Evolutionary conservation across 2,797 vertebrate species (phyloP).

Genomic region (Botia kubotai): DNA sequence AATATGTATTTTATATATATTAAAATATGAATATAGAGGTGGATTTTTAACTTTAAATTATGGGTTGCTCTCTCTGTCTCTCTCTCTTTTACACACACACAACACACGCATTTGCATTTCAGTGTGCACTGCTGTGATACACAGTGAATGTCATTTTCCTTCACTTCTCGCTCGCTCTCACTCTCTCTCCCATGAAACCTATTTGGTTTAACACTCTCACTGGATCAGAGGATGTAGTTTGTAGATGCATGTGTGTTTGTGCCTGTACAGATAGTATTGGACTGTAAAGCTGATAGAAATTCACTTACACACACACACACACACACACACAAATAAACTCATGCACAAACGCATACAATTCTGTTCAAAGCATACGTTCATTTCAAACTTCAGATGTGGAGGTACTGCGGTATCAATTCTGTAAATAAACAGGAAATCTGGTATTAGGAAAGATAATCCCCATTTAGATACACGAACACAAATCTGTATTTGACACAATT

Average conservation of each 20-base stretch:
- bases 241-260: constrained; percentile 29
- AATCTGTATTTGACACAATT: constrained; percentile 62
- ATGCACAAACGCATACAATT: too few relatives aligned
- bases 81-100: constrained; percentile 9
- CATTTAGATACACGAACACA: constrained; percentile 69
- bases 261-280: constrained; percentile 25
- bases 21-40: too few relatives aligned
- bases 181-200: neutral
- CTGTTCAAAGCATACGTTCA: constrained; percentile 14
- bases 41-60: too few relatives aligned
- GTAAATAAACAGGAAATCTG: constrained; percentile 67
- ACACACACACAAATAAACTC: neutral
- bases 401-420: neutral
- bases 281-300: too few relatives aligned
- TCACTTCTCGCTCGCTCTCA: constrained; percentile 2
- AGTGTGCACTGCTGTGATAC: constrained; percentile 37
- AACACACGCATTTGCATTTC: constrained; percentile 15
- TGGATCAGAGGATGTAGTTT: constrained; percentile 22
- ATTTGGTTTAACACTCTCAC: constrained; percentile 38
- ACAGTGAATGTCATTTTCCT: constrained; percentile 2
- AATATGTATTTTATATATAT: too few relatives aligned
- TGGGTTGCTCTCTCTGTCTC: too few relatives aligned
- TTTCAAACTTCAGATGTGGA: constrained; percentile 30
- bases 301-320: neutral
- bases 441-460: constrained; percentile 76